These are phyloP conservation scores for Brachionus asplanchnoidis DNA, from an alignment of 1,140 invertebrate species.

Conservation along the genomic window DNA sequence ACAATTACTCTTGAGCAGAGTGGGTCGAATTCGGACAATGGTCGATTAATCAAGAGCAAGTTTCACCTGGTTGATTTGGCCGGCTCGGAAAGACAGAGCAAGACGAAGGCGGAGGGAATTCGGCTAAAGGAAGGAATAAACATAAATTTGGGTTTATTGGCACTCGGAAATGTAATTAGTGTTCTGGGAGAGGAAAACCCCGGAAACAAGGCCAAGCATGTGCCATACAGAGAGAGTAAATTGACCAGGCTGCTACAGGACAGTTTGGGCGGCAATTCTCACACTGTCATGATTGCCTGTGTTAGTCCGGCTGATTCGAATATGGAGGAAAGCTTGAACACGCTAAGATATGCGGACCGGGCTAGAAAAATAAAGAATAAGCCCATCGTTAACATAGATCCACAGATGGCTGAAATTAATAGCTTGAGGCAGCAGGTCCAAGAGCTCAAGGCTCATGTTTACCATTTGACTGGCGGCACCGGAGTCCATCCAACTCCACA, in stretches of 20 bases:
- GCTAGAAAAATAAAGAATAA: slow-evolving; percentile 86
- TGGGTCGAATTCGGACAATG: not conserved
- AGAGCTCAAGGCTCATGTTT: slow-evolving; percentile 49
- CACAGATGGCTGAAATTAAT: slow-evolving; percentile 59
- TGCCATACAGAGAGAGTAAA: slow-evolving; percentile 58
- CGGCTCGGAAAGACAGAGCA: slow-evolving; percentile 92
- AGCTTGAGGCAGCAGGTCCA: slow-evolving; percentile 52
- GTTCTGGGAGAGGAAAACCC: not conserved
- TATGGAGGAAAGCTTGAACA: slow-evolving; percentile 80
- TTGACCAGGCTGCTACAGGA: slow-evolving; percentile 61
- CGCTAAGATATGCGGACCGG: slow-evolving; percentile 79
- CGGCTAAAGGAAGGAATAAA: slow-evolving; percentile 82
- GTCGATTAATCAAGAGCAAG: not conserved
- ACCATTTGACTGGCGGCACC: not conserved
- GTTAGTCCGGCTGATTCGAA: slow-evolving; percentile 85
- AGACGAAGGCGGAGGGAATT: slow-evolving; percentile 93
- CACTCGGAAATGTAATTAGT: slow-evolving; percentile 27
- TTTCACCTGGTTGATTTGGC: slow-evolving; percentile 58
- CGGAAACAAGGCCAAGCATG: slow-evolving; percentile 57
- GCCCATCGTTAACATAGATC: slow-evolving; percentile 81
- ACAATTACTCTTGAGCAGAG: slow-evolving; percentile 56
- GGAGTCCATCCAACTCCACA: not conserved
- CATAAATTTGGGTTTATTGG: slow-evolving; percentile 32
- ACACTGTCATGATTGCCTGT: slow-evolving; percentile 88
- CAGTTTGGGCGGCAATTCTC: slow-evolving; percentile 82